Conservation (phyloP, 2,113 vertebrate genomes). For the Pteronura brasiliensis region DNA sequence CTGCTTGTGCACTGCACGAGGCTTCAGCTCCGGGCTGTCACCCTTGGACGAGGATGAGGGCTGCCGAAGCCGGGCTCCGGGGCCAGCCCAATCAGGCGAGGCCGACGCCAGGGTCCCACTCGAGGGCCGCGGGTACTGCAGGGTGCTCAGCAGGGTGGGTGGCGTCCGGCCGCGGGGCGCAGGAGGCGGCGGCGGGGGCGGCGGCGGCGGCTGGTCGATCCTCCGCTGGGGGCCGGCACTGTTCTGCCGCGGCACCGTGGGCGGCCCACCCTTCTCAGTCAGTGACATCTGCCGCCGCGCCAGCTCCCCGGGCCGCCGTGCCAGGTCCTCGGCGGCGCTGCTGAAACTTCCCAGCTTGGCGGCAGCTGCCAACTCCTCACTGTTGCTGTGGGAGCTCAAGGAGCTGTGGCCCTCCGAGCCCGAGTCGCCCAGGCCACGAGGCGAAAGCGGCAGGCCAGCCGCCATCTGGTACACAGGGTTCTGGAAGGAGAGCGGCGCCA, state of each 20-base stretch:
- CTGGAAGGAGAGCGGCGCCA: constrained; percentile 97
- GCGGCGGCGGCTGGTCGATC: constrained; percentile 93
- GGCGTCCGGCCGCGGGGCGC: constrained; percentile 91
- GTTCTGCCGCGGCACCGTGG: constrained; percentile 92
- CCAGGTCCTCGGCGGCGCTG: constrained; percentile 88
- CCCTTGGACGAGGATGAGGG: constrained; percentile 97
- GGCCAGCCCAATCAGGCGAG: constrained; percentile 93
- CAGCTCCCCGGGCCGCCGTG: constrained; percentile 91
- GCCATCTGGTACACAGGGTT: constrained; percentile 99
- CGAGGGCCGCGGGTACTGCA: constrained; percentile 91
- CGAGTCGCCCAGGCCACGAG: constrained; percentile 92
- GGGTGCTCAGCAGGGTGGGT: constrained; percentile 89
- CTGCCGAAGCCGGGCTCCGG: constrained; percentile 91
- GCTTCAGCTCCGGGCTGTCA: constrained; percentile 96
- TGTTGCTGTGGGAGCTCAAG: constrained; percentile 98
- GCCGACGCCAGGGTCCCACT: constrained; percentile 92
- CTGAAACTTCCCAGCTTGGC: constrained; percentile 84
- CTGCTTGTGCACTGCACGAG: constrained; percentile 93
- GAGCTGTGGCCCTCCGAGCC: constrained; percentile 98
- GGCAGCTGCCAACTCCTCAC: constrained; percentile 87
- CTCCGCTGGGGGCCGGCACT: constrained; percentile 94
- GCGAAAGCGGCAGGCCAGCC: constrained; percentile 93
- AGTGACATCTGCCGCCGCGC: constrained; percentile 93
- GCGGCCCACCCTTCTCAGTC: constrained; percentile 90
- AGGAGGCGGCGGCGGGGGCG: constrained; percentile 79